Percentiles rank a stretch among this genome's conserved stretches.
phyloP scores from a whole-genome alignment of 2,113 vertebrate genomes.

The Nothocercus julius region DNA sequence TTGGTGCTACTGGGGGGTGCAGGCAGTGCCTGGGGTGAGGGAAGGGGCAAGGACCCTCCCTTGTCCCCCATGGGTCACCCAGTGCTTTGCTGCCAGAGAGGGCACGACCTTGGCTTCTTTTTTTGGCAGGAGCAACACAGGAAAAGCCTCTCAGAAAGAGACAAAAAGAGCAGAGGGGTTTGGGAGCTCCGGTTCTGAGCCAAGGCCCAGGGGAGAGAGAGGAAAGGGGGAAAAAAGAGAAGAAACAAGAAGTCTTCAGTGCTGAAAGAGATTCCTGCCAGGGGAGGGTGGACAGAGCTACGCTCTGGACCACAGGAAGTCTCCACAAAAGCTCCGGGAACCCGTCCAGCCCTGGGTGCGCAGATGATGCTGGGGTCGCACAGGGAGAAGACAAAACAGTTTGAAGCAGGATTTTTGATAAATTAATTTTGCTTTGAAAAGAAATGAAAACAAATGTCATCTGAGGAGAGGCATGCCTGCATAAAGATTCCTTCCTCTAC shows the following conservation, averaged over 20 bases:
- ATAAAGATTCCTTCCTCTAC: neutral
- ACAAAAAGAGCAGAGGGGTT: conserved; percentile 49
- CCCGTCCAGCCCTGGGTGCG: neutral
- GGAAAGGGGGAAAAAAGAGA: neutral
- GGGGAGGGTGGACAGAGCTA: neutral
- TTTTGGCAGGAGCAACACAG: neutral
- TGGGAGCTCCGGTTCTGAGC: conserved; percentile 15
- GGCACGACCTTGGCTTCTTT: neutral
- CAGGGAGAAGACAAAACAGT: neutral
- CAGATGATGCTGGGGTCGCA: neutral
- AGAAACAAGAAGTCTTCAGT: conserved; percentile 24
- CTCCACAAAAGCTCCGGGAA: conserved; percentile 17
- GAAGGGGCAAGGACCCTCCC: neutral
- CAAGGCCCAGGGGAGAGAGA: neutral
- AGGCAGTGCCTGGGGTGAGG: neutral
- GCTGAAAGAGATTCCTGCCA: conserved; percentile 15
- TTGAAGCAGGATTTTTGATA: neutral
- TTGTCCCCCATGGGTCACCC: neutral
- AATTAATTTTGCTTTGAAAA: neutral
- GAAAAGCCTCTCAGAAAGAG: conserved; percentile 24
- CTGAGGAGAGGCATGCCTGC: neutral
- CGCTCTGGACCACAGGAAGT: neutral
- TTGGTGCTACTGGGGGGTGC: neutral
- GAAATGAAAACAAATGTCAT: neutral
- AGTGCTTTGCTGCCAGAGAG: neutral